phyloP scores from a whole-genome alignment of 2,888 invertebrate species.

The Danaus chrysippus region DNA sequence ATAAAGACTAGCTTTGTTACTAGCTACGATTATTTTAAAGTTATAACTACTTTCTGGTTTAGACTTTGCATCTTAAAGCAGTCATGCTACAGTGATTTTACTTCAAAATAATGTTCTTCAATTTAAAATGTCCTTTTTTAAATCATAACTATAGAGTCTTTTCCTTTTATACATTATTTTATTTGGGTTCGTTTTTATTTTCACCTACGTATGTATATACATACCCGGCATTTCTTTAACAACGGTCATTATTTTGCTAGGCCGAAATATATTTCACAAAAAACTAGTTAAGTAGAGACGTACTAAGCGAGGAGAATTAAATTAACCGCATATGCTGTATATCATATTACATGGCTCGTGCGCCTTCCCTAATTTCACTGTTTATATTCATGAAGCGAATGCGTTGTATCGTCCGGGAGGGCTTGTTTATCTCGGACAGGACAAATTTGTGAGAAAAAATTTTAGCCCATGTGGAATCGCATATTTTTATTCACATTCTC shows the following conservation, averaged over 20 bases:
- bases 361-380: constrained; percentile 64
- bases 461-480: constrained; percentile 42
- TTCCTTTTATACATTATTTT: no score
- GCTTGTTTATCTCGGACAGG: constrained; percentile 64
- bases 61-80: background rate
- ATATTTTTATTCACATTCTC: constrained; percentile 31
- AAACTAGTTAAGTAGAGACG: constrained; percentile 17
- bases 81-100: no score
- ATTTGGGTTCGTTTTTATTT: no score
- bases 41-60: constrained; percentile 8
- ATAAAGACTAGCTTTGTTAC: constrained; percentile 8
- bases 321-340: constrained; percentile 64
- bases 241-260: background rate
- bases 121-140: no score
- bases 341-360: constrained; percentile 54
- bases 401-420: constrained; percentile 50
- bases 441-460: constrained; percentile 62
- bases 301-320: constrained; percentile 54
- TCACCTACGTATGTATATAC: background rate
- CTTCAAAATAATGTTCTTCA: no score
- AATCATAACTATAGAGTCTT: no score
- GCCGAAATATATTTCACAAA: constrained; percentile 12
- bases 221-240: background rate
- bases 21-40: constrained; percentile 2
- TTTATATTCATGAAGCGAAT: constrained; percentile 71